Conservation (phyloP, 1,140 invertebrate species). For the Doryteuthis pealeii region DNA sequence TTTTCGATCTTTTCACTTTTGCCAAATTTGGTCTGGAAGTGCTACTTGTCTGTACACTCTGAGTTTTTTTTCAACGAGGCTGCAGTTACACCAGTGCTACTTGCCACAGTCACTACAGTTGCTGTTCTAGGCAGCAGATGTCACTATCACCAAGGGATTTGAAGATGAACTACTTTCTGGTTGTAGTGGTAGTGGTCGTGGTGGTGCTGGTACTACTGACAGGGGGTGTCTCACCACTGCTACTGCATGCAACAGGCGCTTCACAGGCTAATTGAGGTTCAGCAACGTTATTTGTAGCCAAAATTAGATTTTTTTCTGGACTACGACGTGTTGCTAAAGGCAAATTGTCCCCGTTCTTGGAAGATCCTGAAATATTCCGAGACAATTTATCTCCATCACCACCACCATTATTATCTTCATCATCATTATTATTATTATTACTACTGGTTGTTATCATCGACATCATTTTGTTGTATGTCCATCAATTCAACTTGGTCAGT, state of each 20-base stretch:
- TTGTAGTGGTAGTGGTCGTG: not conserved
- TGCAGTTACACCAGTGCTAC: not conserved
- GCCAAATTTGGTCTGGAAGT: conserved; percentile 2
- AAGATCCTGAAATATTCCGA: not conserved
- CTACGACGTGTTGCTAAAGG: not conserved
- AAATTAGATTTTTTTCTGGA: not conserved
- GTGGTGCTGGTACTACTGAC: not conserved
- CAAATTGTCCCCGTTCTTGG: not conserved
- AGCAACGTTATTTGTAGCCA: not conserved
- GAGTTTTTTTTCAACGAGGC: not conserved
- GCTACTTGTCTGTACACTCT: conserved; percentile 2
- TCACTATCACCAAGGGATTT: not conserved
- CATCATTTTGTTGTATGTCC: not conserved
- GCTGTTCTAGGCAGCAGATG: not conserved
- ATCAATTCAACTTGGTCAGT: not conserved
- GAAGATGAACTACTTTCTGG: not conserved
- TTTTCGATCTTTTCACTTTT: not conserved
- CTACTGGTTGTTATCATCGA: no score
- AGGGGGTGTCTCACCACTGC: not conserved
- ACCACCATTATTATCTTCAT: not conserved
- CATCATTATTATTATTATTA: no score
- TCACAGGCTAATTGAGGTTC: not conserved
- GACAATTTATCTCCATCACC: not conserved
- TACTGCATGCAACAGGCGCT: not conserved
- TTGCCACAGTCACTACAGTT: not conserved